Base-by-base conservation (phyloP, 1,140 invertebrate genomes). In the Araneus ventricosus region DNA sequence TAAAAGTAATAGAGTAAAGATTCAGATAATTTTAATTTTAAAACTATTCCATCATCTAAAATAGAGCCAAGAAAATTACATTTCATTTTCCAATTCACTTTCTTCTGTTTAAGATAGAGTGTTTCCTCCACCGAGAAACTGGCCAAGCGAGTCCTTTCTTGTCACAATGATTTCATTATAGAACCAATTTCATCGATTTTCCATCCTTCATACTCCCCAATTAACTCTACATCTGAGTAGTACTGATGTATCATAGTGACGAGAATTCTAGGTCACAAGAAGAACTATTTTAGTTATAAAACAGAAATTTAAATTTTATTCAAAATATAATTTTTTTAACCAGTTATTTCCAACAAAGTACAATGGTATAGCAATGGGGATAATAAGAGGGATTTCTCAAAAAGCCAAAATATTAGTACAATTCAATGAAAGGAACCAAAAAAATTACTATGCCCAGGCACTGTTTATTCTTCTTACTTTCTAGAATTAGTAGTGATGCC, bases 151-250 rank as follows among this genome's bases (percentile, higher is more conserved):
- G n/a, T 37, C 82, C 82, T 34, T 84, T 84, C n/a, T 84, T 45
- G 7, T 30, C 27, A n/a, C 27, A 90, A 41, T 5, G n/a, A 96
- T 94, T 85, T 96, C 95, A 41, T 95, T 39, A 94, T 95, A 14
- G 95, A 95, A 17, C 96, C 96, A 24, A 94, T 94, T 94, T 96
- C 96, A 39, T 95, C 95, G 20, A 96, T 94, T 63, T 41, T 7
- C 96, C 98, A 94, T 98, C 96, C 94, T 97, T 97, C 92, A 99
- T 95, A 2, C 99, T 98, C n/a, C 94, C 98, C 95, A 88, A 99
- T 98, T 94, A 97, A 96, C 95, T 99, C 98, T 0, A 98, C 97
- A 95, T 98, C 97, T 0, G 98, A 97, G n/a, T 94, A 99, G 96
- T 95, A 98, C 98, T 2, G 94, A 93, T 14, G 95, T 30, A 34